Evolutionary conservation across 2,797 vertebrate genomes (phyloP).

Genomic region (Dipus sagitta): DNA sequence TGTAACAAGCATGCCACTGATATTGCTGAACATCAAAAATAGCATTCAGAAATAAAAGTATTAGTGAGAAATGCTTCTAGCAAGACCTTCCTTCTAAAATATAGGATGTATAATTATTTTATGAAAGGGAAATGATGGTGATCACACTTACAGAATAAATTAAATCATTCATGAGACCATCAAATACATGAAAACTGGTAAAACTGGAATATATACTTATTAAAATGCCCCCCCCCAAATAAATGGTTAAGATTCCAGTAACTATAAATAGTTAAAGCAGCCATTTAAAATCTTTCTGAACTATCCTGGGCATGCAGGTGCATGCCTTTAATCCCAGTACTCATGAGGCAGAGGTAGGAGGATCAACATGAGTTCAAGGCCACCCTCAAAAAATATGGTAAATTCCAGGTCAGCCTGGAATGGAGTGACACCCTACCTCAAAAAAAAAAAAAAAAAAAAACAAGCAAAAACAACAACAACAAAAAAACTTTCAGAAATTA

Average conservation of each 20-base stretch:
- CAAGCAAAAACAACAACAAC: no score
- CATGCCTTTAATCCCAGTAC: no score
- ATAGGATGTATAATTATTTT: neutral
- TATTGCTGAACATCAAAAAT: neutral
- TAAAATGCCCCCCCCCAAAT: conserved; percentile 16
- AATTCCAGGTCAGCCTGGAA: no score
- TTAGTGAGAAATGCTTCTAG: neutral
- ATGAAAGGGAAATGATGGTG: neutral
- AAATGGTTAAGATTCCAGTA: neutral
- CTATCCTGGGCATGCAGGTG: no score
- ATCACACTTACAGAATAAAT: neutral
- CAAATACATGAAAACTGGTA: no score
- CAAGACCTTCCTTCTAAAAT: neutral
- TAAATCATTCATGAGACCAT: neutral
- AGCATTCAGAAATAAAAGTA: neutral
- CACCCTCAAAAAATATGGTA: no score
- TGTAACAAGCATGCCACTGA: neutral
- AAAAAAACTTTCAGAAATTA: neutral
- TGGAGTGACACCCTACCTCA: no score
- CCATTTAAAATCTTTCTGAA: neutral
- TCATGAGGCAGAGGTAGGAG: no score
- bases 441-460: no score
- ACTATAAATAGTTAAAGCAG: neutral
- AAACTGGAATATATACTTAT: no score
- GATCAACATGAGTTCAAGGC: no score